Evolutionary conservation across 2,888 invertebrate genomes (phyloP), one percentile per base, ranked within the genome.

Genomic region (Polydrusus tereticollis): DNA sequence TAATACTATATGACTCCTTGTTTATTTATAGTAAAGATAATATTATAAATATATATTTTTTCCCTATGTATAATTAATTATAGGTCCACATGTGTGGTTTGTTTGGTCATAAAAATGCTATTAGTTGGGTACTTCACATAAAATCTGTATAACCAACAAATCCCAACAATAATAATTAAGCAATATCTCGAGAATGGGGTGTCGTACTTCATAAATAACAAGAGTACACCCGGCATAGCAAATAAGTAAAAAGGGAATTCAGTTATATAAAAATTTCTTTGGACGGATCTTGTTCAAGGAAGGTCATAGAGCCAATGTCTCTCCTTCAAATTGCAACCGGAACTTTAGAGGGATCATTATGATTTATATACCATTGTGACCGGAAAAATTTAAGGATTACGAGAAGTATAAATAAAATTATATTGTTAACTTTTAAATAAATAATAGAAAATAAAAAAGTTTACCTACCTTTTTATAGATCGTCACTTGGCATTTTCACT

Each of bases 221-320:
- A 3, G 10, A 23, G 5, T 23, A 50, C 26, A 4, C 4, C 5
- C 1, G n/a, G 20, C 4, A 50, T 26, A 26, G 14, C 6, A 7
- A 50, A 14, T 6, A 26, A 26, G 10, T 26, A 18, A 45, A 20
- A 45, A 55, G 23, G 14, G n/a, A 36, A 12, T 23, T 14, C 36
- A 14, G 65, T 59, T 67, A 67, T 47, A 67, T 59, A 59, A 67
- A 66, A 59, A 5, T 36, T 16, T 50, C 20, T 47, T 60, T 59
- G 26, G n/a, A 59, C 29, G 26, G 52, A 21, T 41, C 12, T 41
- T 60, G 50, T 14, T 50, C 20, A 62, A 18, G 71, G 73, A 77
- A 77, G 78, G 78, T 78, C 78, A 77, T 72, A 72, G 36, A 62
- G 69, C 52, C 69, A 66, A 72, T 62, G 78, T 80, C 78, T 80